phyloP scores from a whole-genome alignment of 2,888 invertebrate genomes.

The Euclidia mi region DNA sequence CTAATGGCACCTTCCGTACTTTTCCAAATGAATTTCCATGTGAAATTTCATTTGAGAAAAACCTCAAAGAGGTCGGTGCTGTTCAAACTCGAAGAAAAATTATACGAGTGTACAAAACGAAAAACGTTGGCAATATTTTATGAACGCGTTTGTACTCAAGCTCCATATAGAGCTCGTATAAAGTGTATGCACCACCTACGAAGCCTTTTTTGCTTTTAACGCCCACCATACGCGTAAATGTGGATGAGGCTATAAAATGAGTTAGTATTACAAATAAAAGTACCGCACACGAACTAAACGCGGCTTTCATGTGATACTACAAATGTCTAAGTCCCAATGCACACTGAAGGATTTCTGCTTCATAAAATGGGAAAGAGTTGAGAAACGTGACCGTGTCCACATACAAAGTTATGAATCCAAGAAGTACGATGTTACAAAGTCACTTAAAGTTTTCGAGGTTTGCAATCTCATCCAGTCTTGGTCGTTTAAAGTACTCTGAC shows the following conservation, averaged over 20 bases:
- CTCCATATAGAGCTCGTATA: conserved; percentile 22
- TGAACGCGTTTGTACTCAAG: conserved; percentile 46
- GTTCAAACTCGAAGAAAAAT: conserved; percentile 51
- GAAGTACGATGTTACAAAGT: no score
- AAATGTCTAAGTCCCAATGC: conserved; percentile 12
- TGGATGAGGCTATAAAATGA: conserved; percentile 34
- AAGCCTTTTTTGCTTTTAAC: conserved; percentile 42
- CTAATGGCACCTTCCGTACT: conserved; percentile 25
- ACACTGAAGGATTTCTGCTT: not conserved
- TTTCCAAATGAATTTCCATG: conserved; percentile 45
- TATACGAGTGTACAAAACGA: conserved; percentile 33
- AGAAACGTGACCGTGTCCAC: not conserved
- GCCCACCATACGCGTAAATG: conserved; percentile 28
- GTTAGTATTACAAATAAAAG: conserved; percentile 31
- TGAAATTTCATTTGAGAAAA: conserved; percentile 50
- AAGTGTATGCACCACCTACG: conserved; percentile 27
- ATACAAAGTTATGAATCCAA: not conserved
- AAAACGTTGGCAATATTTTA: conserved; percentile 54
- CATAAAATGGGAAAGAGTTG: not conserved
- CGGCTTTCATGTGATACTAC: conserved; percentile 23
- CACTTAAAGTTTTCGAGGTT: no score
- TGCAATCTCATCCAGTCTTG: no score
- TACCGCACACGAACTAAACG: conserved; percentile 21
- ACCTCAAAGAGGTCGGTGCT: conserved; percentile 56
- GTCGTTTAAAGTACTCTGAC: no score